Conservation (phyloP, 2,888 invertebrate species). For the Myopa tessellatipennis region DNA sequence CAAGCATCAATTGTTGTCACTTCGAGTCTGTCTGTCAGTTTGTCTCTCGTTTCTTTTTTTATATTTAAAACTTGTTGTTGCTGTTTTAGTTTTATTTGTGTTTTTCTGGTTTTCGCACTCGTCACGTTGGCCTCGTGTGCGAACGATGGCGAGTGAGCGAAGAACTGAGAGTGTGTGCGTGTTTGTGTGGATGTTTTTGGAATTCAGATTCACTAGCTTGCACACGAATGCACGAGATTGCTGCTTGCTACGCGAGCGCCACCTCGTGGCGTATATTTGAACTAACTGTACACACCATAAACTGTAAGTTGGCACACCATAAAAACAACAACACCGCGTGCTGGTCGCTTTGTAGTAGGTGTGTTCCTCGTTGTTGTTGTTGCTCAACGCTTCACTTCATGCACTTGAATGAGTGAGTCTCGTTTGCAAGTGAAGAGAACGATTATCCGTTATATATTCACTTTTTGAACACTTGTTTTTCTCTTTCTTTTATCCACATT, state of each 20-base stretch:
- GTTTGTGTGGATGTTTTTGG: not conserved
- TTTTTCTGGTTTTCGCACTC: slow-evolving; percentile 7
- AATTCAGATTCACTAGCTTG: not conserved
- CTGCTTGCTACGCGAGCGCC: slow-evolving; percentile 17
- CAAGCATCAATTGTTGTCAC: not conserved
- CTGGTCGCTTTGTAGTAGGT: not conserved
- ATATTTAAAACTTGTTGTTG: not conserved
- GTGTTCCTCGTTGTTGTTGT: not conserved
- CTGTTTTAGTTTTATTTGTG: slow-evolving; percentile 11
- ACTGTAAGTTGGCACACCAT: not conserved
- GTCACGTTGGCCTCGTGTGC: slow-evolving; percentile 14
- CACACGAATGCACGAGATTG: slow-evolving; percentile 9
- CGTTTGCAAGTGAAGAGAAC: too few relatives aligned
- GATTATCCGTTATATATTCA: too few relatives aligned
- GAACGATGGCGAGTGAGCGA: not conserved
- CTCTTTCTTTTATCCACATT: too few relatives aligned
- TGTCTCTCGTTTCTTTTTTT: not conserved
- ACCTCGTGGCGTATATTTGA: slow-evolving; percentile 25
- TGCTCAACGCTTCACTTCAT: too few relatives aligned
- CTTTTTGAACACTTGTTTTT: too few relatives aligned
- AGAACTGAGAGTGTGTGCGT: slow-evolving; percentile 1
- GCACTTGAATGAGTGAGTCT: too few relatives aligned
- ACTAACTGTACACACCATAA: slow-evolving; percentile 31
- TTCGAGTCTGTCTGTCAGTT: not conserved
- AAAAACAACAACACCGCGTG: not conserved